phyloP scores from a whole-genome alignment of 2,888 invertebrate species.

The Philopedon plagiatum region DNA sequence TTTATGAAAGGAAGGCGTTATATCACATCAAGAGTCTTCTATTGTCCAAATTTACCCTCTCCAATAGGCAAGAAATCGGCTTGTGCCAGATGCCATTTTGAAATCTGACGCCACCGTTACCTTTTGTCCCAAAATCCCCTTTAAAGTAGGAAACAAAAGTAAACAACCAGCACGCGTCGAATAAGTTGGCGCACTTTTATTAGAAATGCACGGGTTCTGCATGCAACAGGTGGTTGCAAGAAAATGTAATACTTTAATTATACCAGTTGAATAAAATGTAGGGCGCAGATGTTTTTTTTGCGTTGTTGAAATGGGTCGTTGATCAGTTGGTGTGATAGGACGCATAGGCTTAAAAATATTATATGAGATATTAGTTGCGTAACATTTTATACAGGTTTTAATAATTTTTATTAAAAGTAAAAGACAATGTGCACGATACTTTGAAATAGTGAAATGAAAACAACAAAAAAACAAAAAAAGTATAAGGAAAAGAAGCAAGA shows the following conservation, averaged over 20 bases:
- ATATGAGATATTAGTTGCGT: not conserved
- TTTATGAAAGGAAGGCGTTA: not conserved
- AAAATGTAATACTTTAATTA: conserved; percentile 29
- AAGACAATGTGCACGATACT: too few species aligned
- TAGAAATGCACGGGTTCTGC: conserved; percentile 20
- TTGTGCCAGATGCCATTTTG: conserved; percentile 33
- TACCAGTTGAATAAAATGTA: conserved; percentile 30
- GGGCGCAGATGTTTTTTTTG: conserved; percentile 30
- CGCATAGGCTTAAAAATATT: not conserved
- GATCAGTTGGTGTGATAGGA: conserved; percentile 2
- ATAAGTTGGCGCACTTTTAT: conserved; percentile 36
- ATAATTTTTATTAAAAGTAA: too few species aligned
- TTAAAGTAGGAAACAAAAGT: conserved; percentile 10
- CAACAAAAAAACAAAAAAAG: too few species aligned
- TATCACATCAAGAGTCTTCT: not conserved
- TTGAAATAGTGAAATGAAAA: too few species aligned
- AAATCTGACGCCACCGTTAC: conserved; percentile 22
- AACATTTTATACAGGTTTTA: too few species aligned
- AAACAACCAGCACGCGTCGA: conserved; percentile 22
- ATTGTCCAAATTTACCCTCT: not conserved
- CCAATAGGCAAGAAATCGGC: conserved; percentile 25
- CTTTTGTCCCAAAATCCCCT: conserved; percentile 26
- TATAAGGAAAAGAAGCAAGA: too few species aligned
- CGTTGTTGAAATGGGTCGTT: conserved; percentile 12
- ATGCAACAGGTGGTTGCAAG: conserved; percentile 35